Percentiles rank a stretch among this genome's conserved stretches.
phyloP scores from a whole-genome alignment of 2,888 invertebrate species.

The Tinea semifulvella region DNA sequence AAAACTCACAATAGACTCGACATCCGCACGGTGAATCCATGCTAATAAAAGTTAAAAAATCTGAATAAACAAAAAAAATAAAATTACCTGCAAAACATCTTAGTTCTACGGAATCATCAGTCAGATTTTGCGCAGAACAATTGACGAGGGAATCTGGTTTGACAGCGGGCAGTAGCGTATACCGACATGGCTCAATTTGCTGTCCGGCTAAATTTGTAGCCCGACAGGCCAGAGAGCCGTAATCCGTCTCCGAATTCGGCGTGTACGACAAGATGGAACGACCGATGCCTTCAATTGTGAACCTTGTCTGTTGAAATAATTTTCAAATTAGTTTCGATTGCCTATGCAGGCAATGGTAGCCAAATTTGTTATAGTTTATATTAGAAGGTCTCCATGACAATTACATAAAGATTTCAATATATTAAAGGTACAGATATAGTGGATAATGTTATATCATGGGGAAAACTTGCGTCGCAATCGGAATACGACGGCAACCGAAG shows the following conservation, averaged over 20 bases:
- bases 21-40: no score
- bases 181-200: constrained; percentile 78
- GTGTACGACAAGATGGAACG: constrained; percentile 78
- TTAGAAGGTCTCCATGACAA: no score
- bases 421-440: no score
- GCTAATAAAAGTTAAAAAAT: no score
- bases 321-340: background rate
- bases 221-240: constrained; percentile 79
- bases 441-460: no score
- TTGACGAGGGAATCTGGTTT: constrained; percentile 81
- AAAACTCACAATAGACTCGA: no score
- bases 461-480: no score
- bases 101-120: constrained; percentile 79
- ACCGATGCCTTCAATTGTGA: constrained; percentile 58
- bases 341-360: no score
- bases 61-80: no score
- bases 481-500: no score
- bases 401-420: no score
- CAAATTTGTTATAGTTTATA: no score
- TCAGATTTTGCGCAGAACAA: constrained; percentile 79
- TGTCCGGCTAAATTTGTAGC: constrained; percentile 77
- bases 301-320: constrained; percentile 48
- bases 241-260: constrained; percentile 78
- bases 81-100: constrained; percentile 70
- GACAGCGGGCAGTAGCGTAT: constrained; percentile 79